These are phyloP conservation scores for Lateolabrax maculatus DNA, from an alignment of 2,797 vertebrate species.

Conservation along the genomic window DNA sequence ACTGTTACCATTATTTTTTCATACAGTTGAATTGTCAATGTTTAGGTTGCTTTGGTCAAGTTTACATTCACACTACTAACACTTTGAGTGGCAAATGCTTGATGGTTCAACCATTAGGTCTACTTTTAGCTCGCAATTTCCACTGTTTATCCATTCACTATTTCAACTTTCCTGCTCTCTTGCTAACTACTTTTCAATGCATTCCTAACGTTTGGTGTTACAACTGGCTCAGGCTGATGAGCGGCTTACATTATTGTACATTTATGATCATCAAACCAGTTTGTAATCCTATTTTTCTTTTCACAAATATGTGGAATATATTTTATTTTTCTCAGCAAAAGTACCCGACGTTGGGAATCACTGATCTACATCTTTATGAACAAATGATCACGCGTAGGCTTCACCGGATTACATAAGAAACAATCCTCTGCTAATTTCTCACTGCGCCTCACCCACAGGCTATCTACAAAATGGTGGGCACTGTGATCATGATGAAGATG, in stretches of 20 bases:
- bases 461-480: constrained; percentile 99
- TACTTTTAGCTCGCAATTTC: not conserved
- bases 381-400: constrained; percentile 20
- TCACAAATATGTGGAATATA: not conserved
- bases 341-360: too few relatives aligned
- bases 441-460: constrained; percentile 84
- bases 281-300: not conserved
- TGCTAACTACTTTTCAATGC: not conserved
- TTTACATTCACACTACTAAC: not conserved
- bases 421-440: constrained; percentile 51
- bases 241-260: not conserved
- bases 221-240: not conserved
- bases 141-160: not conserved
- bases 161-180: not conserved
- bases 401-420: constrained; percentile 40
- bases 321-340: too few relatives aligned
- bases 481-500: constrained; percentile 99
- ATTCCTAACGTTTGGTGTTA: not conserved
- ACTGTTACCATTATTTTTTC: not conserved
- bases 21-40: not conserved
- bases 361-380: constrained; percentile 13
- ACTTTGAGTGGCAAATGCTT: not conserved
- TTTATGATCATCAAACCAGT: not conserved
- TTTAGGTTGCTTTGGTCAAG: not conserved
- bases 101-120: not conserved